Conservation (phyloP, 2,888 invertebrate species). For the Pinctada fucata region DNA sequence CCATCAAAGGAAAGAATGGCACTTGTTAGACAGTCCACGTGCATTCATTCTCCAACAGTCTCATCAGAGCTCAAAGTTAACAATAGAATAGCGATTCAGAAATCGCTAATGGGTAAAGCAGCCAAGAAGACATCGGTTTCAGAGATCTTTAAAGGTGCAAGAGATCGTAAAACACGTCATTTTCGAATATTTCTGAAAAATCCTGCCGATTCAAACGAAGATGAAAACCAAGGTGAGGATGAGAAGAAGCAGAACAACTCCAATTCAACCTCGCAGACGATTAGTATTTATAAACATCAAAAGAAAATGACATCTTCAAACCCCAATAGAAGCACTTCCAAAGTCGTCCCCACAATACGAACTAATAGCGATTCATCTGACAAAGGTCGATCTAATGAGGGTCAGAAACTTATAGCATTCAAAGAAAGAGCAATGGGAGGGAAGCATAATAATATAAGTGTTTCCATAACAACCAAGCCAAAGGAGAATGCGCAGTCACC, state of each 20-base stretch:
- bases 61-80: constrained; percentile 64
- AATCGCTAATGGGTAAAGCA: constrained; percentile 57
- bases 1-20: constrained; percentile 59
- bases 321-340: not conserved
- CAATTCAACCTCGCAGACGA: not conserved
- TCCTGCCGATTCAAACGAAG: not conserved
- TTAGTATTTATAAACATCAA: not conserved
- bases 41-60: constrained; percentile 55
- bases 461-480: not conserved
- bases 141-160: constrained; percentile 59
- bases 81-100: constrained; percentile 64
- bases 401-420: not conserved
- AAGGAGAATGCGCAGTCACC: not conserved
- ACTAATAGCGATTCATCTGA: not conserved
- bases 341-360: not conserved
- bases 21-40: constrained; percentile 54
- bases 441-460: not conserved
- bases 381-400: no score
- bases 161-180: constrained; percentile 57
- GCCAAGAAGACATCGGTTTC: constrained; percentile 59
- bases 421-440: not conserved
- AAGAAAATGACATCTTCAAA: constrained; percentile 4
- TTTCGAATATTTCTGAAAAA: constrained; percentile 55
- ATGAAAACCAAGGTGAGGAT: constrained; percentile 9
- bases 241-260: not conserved